These are phyloP conservation scores for Sigmodon hispidus DNA, from an alignment of 2,113 vertebrate genomes.

Conservation along the genomic window DNA sequence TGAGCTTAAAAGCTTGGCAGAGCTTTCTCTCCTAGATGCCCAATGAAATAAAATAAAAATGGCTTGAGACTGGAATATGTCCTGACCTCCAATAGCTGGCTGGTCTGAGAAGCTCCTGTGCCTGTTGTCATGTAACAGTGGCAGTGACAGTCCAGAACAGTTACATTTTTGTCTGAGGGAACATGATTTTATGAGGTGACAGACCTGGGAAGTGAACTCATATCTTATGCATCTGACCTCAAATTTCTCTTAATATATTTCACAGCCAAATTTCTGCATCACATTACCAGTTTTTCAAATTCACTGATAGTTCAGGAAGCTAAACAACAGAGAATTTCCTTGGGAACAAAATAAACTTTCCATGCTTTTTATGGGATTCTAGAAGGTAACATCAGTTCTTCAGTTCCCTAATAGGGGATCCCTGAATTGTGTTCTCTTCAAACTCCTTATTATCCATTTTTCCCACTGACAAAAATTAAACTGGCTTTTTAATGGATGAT, in stretches of 20 bases:
- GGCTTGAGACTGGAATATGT: not conserved
- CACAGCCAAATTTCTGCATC: conserved; percentile 56
- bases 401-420: conserved; percentile 72
- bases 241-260: conserved; percentile 44
- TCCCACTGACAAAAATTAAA: conserved; percentile 11
- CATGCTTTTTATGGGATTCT: conserved; percentile 56
- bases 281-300: conserved; percentile 52
- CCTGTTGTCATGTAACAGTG: not conserved
- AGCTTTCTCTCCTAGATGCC: conserved; percentile 1
- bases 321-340: conserved; percentile 75
- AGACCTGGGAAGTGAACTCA: conserved; percentile 49
- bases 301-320: conserved; percentile 55
- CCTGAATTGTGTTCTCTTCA: conserved; percentile 48
- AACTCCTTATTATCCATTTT: conserved; percentile 33
- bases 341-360: conserved; percentile 74
- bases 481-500: not conserved
- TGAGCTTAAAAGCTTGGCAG: conserved; percentile 18
- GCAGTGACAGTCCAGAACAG: not conserved
- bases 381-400: conserved; percentile 62
- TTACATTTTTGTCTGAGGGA: not conserved
- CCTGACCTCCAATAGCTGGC: not conserved
- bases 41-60: conserved; percentile 1
- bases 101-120: not conserved
- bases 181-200: conserved; percentile 1
- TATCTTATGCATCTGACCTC: conserved; percentile 56